Conservation (phyloP, 37 sponge, comb jelly and placozoan genomes). For the Oscarella lobularis region DNA sequence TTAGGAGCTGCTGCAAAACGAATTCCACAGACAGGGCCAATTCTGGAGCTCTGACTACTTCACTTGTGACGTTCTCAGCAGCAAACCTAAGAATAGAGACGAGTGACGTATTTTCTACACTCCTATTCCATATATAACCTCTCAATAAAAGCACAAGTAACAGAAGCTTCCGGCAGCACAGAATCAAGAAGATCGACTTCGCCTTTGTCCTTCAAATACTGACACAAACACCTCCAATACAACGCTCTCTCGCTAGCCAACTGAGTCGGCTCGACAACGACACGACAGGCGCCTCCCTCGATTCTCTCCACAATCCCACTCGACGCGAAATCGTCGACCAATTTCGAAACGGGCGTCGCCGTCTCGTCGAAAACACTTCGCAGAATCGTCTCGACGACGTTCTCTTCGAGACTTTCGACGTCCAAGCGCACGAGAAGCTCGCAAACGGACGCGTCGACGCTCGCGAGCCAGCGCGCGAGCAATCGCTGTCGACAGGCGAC, state of each 20-base stretch:
- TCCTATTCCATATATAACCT: background rate
- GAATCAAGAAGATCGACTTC: background rate
- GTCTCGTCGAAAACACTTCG: no score
- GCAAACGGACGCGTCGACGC: background rate
- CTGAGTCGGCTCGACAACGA: background rate
- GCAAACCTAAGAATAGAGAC: background rate
- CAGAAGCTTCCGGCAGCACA: background rate
- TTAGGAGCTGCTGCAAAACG: background rate
- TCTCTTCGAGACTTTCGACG: background rate
- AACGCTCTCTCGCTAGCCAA: background rate
- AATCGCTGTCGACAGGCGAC: background rate
- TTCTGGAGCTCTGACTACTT: background rate
- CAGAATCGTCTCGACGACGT: no score
- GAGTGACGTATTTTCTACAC: background rate
- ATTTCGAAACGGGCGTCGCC: no score
- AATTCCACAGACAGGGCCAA: background rate
- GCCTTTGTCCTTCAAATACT: background rate
- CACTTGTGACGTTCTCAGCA: background rate
- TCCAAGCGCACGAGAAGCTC: background rate
- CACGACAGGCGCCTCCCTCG: background rate
- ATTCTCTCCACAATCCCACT: background rate
- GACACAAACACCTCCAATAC: constrained; percentile 2
- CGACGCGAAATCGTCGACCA: background rate
- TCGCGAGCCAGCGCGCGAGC: background rate
- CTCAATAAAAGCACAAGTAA: background rate